Base-by-base conservation (phyloP, 2,888 invertebrate species). In the Chrysomela aeneicollis region DNA sequence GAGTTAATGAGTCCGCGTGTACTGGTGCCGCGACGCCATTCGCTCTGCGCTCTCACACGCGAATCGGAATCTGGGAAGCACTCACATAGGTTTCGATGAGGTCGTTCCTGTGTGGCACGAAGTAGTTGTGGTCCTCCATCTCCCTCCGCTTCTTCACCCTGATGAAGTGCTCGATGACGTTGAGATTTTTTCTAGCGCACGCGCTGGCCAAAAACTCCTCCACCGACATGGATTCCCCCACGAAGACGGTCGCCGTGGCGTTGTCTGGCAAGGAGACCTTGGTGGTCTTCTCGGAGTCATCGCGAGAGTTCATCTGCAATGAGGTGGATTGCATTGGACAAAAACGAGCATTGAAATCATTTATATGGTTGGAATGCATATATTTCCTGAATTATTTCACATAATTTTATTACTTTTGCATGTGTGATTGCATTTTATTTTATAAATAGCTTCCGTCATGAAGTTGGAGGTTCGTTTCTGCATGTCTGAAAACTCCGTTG, bases 81-180 rank as follows among this genome's bases (percentile, higher is more conserved):
- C 94, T 92, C 84, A 97, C 96, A 83, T 96, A 95, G 82, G 95
- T 95, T 84, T 97, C 97, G 78, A 98, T 95, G 79, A 93, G 90
- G 84, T 97, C 96, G 79, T 93, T 92, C 77, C 95, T 90, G 82
- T 96, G 95, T 66, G 97, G 97, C 78, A 97, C 96, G 84, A 95
- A 95, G 85, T 95, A 97, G 85, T 95, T 95, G 83, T 94, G 94
- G 84, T 95, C 95, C 82, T 96, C 96, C 91, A 95, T 94, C 78
- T 97, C 96, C 73, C 93, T 89, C 74, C 96, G 90, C 82, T 96
- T 95, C 85, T 95, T 95, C 73, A 96, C 94, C 74, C 97, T 88
- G 63, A 98, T 94, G 84, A 97, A 98, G 84, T 97, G 97, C 82
- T 98, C 97, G 84, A 94, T 92, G 37, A 97, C 92, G 84, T 94